A percentile compares a stretch with the other conserved stretches of the same genome.
These are phyloP conservation scores for Trogon surrucura DNA, from an alignment of 2,113 vertebrate genomes.

Conservation along the genomic window DNA sequence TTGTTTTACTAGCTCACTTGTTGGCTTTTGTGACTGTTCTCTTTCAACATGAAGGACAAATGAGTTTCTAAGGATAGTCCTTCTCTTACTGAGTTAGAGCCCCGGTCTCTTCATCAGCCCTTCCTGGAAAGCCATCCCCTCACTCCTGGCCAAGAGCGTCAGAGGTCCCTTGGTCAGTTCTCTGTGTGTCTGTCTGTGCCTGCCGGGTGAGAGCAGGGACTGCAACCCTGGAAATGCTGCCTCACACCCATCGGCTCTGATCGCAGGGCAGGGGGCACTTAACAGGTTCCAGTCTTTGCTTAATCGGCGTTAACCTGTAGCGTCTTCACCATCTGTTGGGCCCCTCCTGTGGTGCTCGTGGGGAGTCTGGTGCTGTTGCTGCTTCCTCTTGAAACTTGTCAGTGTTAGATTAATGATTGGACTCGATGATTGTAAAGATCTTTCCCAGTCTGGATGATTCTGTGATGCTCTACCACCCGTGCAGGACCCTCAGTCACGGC, in stretches of 20 bases:
- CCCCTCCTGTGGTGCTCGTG: accelerated
- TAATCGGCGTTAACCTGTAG: background rate
- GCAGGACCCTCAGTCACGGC: background rate
- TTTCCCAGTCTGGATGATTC: too few relatives aligned
- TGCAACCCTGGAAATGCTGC: background rate
- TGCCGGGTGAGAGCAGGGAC: too few relatives aligned
- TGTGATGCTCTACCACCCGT: background rate
- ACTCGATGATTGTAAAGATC: too few relatives aligned
- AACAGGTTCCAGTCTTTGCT: background rate
- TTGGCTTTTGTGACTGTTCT: background rate
- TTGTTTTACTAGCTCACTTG: background rate
- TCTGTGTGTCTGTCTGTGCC: background rate
- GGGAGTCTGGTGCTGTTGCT: accelerated
- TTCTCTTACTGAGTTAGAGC: background rate
- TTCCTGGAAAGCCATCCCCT: background rate
- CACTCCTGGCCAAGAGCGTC: background rate
- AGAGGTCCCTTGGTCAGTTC: background rate
- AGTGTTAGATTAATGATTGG: too few relatives aligned
- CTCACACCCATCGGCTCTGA: background rate
- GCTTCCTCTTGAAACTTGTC: background rate
- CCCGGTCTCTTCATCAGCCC: background rate
- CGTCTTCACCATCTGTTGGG: accelerated
- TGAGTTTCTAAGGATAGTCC: background rate
- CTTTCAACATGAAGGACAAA: background rate
- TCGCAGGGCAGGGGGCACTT: background rate